Percentiles rank a stretch among this genome's conserved stretches.
These are phyloP conservation scores for Acanthopleura granulata DNA, from an alignment of 2,888 invertebrate genomes.

Conservation along the genomic window DNA sequence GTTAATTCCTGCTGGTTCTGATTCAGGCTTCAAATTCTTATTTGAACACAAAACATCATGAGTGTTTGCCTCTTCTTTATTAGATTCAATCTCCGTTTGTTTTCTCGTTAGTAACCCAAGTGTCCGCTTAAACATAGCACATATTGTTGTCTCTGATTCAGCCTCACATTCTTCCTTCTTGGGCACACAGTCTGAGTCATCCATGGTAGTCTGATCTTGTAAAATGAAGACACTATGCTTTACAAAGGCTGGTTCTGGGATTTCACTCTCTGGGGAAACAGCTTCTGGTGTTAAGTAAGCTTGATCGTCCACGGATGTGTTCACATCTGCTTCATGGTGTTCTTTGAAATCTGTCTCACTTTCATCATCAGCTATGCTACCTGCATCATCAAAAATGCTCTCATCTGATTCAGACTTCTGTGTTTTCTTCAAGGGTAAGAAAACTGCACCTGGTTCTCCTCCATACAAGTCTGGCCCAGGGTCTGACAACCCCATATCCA, in stretches of 20 bases:
- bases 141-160: not conserved
- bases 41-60: not conserved
- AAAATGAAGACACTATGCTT: not conserved
- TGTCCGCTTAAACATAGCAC: slow-evolving; percentile 14
- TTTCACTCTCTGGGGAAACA: not conserved
- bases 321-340: too few species aligned
- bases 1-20: not conserved
- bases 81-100: not conserved
- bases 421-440: not conserved
- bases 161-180: not conserved
- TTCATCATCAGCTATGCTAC: slow-evolving; percentile 8
- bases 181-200: not conserved
- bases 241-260: slow-evolving; percentile 3
- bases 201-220: not conserved
- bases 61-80: not conserved
- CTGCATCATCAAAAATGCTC: not conserved
- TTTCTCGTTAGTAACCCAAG: not conserved
- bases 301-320: not conserved
- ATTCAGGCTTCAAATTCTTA: not conserved
- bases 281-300: not conserved
- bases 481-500: not conserved
- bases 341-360: not conserved
- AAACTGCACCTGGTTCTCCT: slow-evolving; percentile 11
- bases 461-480: not conserved
- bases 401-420: not conserved